Conservation (phyloP, 2,888 invertebrate species). For the Plebejus argus region DNA sequence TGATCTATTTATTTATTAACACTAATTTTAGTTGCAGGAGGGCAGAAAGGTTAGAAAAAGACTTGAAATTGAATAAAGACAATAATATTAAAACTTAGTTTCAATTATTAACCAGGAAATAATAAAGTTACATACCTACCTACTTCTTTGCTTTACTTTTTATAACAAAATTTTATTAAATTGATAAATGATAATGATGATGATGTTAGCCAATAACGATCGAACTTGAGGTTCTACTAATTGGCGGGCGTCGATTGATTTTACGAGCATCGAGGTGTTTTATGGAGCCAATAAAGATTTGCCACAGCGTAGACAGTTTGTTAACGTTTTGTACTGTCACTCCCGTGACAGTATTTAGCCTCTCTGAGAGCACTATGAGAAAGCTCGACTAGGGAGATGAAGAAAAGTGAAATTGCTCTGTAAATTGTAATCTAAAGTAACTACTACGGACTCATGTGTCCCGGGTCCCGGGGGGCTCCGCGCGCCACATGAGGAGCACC, state of each 20-base stretch:
- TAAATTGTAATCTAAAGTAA: background rate
- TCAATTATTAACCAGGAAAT: no score
- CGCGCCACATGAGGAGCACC: slow-evolving; percentile 4
- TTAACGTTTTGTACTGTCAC: background rate
- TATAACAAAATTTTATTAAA: background rate
- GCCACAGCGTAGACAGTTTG: slow-evolving; percentile 2
- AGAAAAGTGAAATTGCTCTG: background rate
- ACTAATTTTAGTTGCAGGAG: background rate
- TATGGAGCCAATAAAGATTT: background rate
- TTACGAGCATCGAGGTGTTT: slow-evolving; percentile 20
- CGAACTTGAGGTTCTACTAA: slow-evolving; percentile 14
- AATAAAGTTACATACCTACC: no score
- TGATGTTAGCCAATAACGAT: background rate
- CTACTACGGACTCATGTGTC: background rate
- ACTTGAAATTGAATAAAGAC: background rate
- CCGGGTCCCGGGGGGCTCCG: background rate
- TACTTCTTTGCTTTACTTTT: background rate
- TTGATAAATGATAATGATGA: slow-evolving; percentile 9
- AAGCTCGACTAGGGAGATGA: background rate
- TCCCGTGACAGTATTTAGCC: background rate
- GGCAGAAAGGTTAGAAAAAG: background rate
- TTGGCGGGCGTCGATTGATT: slow-evolving; percentile 13
- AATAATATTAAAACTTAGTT: no score
- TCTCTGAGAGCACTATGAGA: background rate
- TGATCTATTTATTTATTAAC: background rate